These are phyloP conservation scores for Drosophila buzzatii DNA, from an alignment of 2,888 invertebrate genomes.

Conservation along the genomic window DNA sequence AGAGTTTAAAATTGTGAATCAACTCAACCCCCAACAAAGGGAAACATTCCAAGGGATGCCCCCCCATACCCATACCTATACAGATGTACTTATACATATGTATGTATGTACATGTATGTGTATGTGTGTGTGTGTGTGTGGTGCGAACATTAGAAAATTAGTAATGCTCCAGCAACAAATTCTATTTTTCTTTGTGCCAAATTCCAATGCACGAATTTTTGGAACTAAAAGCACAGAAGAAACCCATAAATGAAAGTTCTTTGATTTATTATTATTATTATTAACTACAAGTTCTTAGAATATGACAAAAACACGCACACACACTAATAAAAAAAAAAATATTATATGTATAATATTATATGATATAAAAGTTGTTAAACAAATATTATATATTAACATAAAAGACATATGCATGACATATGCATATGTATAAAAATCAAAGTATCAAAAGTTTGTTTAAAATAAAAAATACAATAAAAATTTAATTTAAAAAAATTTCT, in stretches of 20 bases:
- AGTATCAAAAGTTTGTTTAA: background rate
- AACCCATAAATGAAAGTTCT: constrained; percentile 4
- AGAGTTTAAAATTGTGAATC: background rate
- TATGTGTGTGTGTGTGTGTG: constrained; percentile 1
- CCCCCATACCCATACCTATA: constrained; percentile 2
- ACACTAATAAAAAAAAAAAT: background rate
- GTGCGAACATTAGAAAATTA: constrained; percentile 46
- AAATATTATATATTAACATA: background rate
- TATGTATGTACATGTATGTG: background rate
- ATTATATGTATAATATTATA: background rate
- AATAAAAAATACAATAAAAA: no score
- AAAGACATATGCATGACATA: background rate
- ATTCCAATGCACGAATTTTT: background rate
- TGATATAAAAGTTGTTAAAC: background rate
- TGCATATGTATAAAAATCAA: background rate
- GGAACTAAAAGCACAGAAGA: background rate
- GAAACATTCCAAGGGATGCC: constrained; percentile 28
- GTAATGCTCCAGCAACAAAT: constrained; percentile 48
- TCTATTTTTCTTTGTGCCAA: constrained; percentile 7
- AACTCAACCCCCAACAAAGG: constrained; percentile 1
- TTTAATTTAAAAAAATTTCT: background rate
- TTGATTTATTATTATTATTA: constrained; percentile 7
- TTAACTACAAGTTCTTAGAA: background rate
- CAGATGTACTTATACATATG: background rate
- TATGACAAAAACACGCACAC: background rate